Percentiles rank a stretch among this genome's conserved stretches.
phyloP scores from a whole-genome alignment of 2,888 invertebrate species.

The Drosophila colorata region DNA sequence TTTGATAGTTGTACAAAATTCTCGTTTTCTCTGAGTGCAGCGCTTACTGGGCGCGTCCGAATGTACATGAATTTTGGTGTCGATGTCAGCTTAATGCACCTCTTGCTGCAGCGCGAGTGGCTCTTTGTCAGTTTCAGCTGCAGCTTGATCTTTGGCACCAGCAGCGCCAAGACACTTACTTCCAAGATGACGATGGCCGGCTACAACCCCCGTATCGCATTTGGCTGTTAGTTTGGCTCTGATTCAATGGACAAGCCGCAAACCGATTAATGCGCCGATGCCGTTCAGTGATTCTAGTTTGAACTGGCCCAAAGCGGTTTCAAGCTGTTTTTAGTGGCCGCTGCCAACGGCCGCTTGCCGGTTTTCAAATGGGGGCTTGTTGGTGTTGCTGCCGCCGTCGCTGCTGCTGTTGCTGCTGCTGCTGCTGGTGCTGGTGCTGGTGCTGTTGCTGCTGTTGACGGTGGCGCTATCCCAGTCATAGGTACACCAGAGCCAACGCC shows the following conservation, averaged over 20 bases:
- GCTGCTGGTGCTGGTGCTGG: constrained; percentile 2
- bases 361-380: constrained; percentile 53
- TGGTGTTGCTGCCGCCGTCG: constrained; percentile 12
- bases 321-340: constrained; percentile 52
- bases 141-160: constrained; percentile 35
- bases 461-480: constrained; percentile 40
- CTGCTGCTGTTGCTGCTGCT: constrained; percentile 1
- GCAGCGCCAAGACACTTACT: constrained; percentile 32
- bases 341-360: constrained; percentile 47
- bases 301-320: constrained; percentile 71
- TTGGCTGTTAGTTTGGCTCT: constrained; percentile 41
- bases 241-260: constrained; percentile 34
- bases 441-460: constrained; percentile 1
- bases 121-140: constrained; percentile 49
- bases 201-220: constrained; percentile 19
- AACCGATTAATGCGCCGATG: constrained; percentile 45
- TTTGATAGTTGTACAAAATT: too few species aligned
- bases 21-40: neutral
- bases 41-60: constrained; percentile 39
- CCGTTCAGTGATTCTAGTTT: constrained; percentile 71
- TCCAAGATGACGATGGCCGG: constrained; percentile 30
- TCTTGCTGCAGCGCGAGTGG: constrained; percentile 10
- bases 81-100: constrained; percentile 43
- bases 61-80: constrained; percentile 31
- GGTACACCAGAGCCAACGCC: constrained; percentile 37